Evolutionary conservation across 2,113 vertebrate genomes (phyloP), one percentile per base, ranked within the genome.

Genomic region (Taurulus bubalis): DNA sequence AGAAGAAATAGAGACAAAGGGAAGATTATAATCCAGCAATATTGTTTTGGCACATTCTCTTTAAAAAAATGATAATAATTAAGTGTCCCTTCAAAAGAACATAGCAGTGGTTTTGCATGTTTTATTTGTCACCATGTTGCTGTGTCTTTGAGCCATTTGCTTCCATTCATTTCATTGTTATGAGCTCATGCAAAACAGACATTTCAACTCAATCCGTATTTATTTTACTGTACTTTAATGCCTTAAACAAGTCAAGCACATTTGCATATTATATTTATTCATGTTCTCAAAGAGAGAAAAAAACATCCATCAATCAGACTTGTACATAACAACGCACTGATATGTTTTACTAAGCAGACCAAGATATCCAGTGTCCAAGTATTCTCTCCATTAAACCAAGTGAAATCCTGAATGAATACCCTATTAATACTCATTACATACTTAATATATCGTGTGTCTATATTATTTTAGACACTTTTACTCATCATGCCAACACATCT

Each of bases 1-100:
- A 80, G 16, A 55, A 45, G 3, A 49, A 42, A 40, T 20, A 24
- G 32, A 62, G 36, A 87, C 62, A 78, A 86, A 82, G 20, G 5
- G 59, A 69, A 40, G 45, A 60, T 75, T 76, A 42, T 68, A 56
- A 82, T 75, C 26, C 80, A 32, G 16, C 20, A 64, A 40, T 53
- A 28, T 11, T 60, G 42, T 51, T 69, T 69, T 62, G 8, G 6
- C 34, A n/a, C 18, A 36, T 20, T 42, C 2, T 45, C 36, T 66
- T 55, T 30, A 1, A 6, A 14, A 32, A 8, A n/a, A n/a, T 3
- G 2, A 22, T 22, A 51, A 22, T 20, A 51, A 51, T 51, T 51
- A 51, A 26, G n/a, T 12, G 53, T 14, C n/a, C 10, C 12, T 24
- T 18, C 8, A 55, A 24, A 55, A 56, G 53, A 56, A 49, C 18